Base-by-base conservation (phyloP, 2,113 vertebrate species). In the Lethenteron reissneri region DNA sequence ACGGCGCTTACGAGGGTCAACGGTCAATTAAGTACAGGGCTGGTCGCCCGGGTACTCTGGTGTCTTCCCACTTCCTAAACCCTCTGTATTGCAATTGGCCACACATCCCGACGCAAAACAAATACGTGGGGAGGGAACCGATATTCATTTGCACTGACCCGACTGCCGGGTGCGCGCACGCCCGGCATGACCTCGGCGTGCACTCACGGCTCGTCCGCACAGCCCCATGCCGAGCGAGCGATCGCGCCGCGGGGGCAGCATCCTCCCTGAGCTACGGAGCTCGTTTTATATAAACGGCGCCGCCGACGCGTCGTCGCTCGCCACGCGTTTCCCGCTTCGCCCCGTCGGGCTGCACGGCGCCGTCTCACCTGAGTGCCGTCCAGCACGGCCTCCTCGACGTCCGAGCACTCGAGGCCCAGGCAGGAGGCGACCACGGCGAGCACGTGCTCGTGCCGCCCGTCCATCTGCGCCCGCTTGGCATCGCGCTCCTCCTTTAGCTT, bases 401-500 rank as follows among this genome's bases (percentile, higher is more conserved):
- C 88, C 0, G 74, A 73, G 76, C 85, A 89, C 77, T 86, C 85
- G 78, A 91, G 74, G 56, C 83, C 84, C 70, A 87, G 74, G 17
- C 88, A 96, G 71, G 82, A 84, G 21, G 89, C 85, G 72, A 94
- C 76, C 0, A 84, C 85, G 25, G 79, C 84, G 75, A 95, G 78
- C 56, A 95, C 72, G 74, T 96, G 92, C 77, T 85, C 83, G 75
- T 97, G 90, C 69, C 87, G 82, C 56, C 83, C 81, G 69, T 99
- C 92, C 76, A 99, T 79, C 56, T 71, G 80, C 8, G 87, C 84
- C 12, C 86, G 82, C 73, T 87, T 94, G 12, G 86, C 84, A 72
- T 96, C 92, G 41, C 85, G 86, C 74, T 96, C 92, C 74, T 95
- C 90, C 76, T 85, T 88, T 69, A 94, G 75, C 76, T 88, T 90